These are phyloP conservation scores for Muscicapa adusta DNA, from an alignment of 2,113 vertebrate species.

Conservation along the genomic window DNA sequence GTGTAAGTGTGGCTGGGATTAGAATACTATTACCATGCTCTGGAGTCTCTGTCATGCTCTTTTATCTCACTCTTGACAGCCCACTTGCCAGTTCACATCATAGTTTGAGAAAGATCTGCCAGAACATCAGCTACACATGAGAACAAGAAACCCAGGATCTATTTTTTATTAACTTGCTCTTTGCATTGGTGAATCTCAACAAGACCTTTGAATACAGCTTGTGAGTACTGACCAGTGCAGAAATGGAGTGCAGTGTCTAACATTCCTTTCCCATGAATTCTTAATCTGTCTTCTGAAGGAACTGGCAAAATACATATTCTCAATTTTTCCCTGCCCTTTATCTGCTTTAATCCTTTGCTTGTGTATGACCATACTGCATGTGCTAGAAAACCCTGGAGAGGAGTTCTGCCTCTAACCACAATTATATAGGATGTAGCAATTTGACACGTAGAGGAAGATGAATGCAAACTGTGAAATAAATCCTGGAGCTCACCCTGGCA, in stretches of 20 bases:
- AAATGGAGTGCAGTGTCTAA: background rate
- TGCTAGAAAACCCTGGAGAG: background rate
- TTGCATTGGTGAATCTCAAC: background rate
- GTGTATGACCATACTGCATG: background rate
- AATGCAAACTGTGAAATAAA: background rate
- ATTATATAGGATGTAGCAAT: background rate
- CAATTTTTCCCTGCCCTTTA: background rate
- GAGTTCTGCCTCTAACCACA: background rate
- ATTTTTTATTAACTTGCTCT: constrained; percentile 12
- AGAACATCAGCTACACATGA: background rate
- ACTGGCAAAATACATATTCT: background rate
- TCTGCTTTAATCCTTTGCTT: background rate
- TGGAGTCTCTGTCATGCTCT: background rate
- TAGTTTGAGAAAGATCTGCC: background rate
- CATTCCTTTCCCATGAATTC: background rate
- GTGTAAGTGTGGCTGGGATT: background rate
- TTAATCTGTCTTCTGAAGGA: background rate
- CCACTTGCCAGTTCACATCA: constrained; percentile 17
- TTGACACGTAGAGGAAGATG: background rate
- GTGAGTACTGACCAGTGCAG: background rate
- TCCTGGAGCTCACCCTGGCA: background rate
- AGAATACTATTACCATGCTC: background rate
- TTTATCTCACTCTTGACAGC: background rate
- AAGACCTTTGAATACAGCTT: background rate
- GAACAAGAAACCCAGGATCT: background rate